Conservation (phyloP, 2,797 vertebrate genomes). For the Champsocephalus gunnari region DNA sequence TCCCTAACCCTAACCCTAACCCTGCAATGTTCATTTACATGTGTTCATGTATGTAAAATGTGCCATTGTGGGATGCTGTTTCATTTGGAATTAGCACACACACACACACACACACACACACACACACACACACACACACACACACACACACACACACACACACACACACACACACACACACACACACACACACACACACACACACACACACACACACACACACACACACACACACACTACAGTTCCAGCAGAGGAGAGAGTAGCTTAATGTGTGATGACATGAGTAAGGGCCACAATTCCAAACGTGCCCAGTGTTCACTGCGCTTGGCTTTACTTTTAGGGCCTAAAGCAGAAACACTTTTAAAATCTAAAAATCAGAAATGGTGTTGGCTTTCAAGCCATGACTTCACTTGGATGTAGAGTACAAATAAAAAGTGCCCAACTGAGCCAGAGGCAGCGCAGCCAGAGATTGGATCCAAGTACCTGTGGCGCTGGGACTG, state of each 20-base stretch:
- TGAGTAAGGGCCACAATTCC: slow-evolving; percentile 17
- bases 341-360: background rate
- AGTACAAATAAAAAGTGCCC: slow-evolving; percentile 1
- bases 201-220: no score
- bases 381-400: slow-evolving; percentile 22
- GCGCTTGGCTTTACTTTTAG: background rate
- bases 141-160: no score
- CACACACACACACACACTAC: background rate
- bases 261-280: background rate
- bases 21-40: no score
- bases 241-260: slow-evolving; percentile 2
- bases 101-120: no score
- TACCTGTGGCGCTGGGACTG: slow-evolving; percentile 29
- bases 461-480: slow-evolving; percentile 36
- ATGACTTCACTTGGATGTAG: slow-evolving; percentile 27
- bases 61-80: no score
- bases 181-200: no score
- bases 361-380: slow-evolving; percentile 23
- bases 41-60: no score
- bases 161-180: no score
- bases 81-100: no score
- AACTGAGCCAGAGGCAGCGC: slow-evolving; percentile 16
- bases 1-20: no score
- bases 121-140: no score
- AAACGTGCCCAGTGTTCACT: slow-evolving; percentile 2